phyloP scores from a whole-genome alignment of 2,113 vertebrate species.

The Bucco capensis region DNA sequence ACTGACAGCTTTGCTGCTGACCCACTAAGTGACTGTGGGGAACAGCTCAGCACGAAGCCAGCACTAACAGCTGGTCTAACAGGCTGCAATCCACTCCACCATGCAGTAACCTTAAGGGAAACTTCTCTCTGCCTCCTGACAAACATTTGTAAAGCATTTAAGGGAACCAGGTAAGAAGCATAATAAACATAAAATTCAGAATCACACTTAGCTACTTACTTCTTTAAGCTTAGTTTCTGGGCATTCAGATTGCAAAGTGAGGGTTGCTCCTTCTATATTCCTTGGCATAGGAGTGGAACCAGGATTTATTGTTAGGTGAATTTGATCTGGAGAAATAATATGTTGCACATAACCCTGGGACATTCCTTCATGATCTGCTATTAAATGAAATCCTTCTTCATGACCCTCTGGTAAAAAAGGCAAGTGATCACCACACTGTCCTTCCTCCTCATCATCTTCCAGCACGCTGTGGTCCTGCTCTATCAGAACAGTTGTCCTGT shows the following conservation, averaged over 20 bases:
- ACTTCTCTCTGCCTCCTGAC: accelerated
- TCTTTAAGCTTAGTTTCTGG: constrained; percentile 96
- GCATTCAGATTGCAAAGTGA: constrained; percentile 96
- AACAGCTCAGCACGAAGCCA: not conserved
- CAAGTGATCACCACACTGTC: constrained; percentile 85
- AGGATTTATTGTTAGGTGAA: constrained; percentile 96
- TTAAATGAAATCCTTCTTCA: constrained; percentile 87
- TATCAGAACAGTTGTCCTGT: constrained; percentile 96
- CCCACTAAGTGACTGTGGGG: not conserved
- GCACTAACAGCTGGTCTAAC: accelerated
- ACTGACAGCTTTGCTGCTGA: not conserved
- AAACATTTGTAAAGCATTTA: not conserved
- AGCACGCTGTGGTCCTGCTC: constrained; percentile 92
- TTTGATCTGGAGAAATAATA: constrained; percentile 97
- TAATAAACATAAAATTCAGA: not conserved
- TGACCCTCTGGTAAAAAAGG: constrained; percentile 87
- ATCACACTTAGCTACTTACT: constrained; percentile 69
- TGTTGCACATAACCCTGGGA: constrained; percentile 98
- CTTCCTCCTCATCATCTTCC: constrained; percentile 82
- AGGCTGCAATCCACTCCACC: accelerated
- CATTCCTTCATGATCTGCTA: constrained; percentile 91
- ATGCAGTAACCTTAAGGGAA: not conserved
- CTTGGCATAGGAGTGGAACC: constrained; percentile 97
- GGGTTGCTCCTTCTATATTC: constrained; percentile 96
- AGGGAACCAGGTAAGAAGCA: not conserved